Conservation (phyloP, 2,113 vertebrate species). For the Aleadryas rufinucha region DNA sequence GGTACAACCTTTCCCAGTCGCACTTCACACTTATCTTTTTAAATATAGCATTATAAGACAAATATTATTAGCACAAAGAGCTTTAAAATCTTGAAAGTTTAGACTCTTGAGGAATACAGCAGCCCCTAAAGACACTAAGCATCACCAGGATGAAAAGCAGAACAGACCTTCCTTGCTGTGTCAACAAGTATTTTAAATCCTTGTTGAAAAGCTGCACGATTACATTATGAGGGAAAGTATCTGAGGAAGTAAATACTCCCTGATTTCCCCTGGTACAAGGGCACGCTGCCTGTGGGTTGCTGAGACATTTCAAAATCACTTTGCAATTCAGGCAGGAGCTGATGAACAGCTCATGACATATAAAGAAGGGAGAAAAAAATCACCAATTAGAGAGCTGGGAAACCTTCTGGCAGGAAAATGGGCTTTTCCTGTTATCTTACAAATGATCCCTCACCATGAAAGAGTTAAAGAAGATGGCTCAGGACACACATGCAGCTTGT, state of each 20-base stretch:
- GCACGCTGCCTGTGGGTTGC: fast-evolving
- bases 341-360: background rate
- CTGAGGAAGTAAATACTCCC: background rate
- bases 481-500: background rate
- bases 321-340: background rate
- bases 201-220: background rate
- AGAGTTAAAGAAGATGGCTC: background rate
- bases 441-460: background rate
- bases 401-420: background rate
- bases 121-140: background rate
- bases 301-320: background rate
- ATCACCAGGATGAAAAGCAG: background rate
- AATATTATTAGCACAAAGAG: background rate
- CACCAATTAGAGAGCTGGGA: background rate
- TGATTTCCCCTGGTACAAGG: background rate
- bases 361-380: background rate
- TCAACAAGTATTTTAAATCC: background rate
- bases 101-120: background rate
- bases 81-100: background rate
- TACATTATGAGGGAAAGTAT: background rate
- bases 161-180: background rate
- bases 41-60: background rate
- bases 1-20: background rate
- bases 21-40: background rate
- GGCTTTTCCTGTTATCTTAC: background rate